phyloP scores from a whole-genome alignment of 2,797 vertebrate genomes.

The Typhlichthys subterraneus region DNA sequence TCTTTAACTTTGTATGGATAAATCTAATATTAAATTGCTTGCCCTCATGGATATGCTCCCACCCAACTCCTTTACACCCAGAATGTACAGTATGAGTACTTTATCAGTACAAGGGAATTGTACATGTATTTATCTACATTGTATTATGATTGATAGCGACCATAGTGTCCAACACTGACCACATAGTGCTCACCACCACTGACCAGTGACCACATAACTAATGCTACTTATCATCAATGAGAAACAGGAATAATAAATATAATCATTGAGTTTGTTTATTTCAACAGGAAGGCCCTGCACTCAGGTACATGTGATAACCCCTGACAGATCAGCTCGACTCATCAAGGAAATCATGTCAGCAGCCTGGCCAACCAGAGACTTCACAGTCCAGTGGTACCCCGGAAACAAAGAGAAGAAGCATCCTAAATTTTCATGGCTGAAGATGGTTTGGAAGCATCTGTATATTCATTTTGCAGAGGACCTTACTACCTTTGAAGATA shows the following conservation, averaged over 20 bases:
- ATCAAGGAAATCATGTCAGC: slow-evolving; percentile 91
- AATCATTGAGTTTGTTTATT: slow-evolving; percentile 23
- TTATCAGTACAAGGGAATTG: not conserved
- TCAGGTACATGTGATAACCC: slow-evolving; percentile 91
- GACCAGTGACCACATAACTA: not conserved
- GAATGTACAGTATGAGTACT: not conserved
- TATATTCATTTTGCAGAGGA: slow-evolving; percentile 96
- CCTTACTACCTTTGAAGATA: slow-evolving; percentile 91
- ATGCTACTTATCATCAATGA: slow-evolving; percentile 1
- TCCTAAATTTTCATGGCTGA: slow-evolving; percentile 89
- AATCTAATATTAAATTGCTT: slow-evolving; percentile 2
- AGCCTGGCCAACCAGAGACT: slow-evolving; percentile 89
- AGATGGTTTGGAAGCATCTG: slow-evolving; percentile 94
- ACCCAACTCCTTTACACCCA: no score
- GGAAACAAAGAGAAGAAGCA: slow-evolving; percentile 85
- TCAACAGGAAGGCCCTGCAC: slow-evolving; percentile 92
- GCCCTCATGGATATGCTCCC: not conserved
- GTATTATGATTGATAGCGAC: not conserved
- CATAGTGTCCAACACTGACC: slow-evolving; percentile 14
- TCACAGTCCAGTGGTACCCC: slow-evolving; percentile 89
- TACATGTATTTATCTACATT: no score
- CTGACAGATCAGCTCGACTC: slow-evolving; percentile 92
- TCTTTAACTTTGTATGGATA: not conserved
- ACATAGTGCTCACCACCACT: not conserved
- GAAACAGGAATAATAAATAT: not conserved